phyloP scores from a whole-genome alignment of 2,113 vertebrate species.

The Eolophus roseicapilla region DNA sequence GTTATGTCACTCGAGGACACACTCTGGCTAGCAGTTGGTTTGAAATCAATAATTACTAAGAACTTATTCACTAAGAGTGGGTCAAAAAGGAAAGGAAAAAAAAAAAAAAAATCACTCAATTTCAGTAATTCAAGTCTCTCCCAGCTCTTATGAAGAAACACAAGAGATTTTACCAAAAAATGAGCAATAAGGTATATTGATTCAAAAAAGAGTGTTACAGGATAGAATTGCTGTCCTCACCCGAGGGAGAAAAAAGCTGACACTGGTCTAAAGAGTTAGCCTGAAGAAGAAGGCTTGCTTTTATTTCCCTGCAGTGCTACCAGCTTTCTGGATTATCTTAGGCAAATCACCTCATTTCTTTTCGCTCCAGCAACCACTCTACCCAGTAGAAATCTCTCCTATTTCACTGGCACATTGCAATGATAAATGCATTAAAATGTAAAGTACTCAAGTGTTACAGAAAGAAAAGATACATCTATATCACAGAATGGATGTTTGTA shows the following conservation, averaged over 20 bases:
- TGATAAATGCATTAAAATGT: neutral
- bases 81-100: neutral
- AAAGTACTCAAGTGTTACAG: neutral
- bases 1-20: neutral
- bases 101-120: neutral
- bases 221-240: neutral
- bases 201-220: neutral
- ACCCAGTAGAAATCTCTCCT: neutral
- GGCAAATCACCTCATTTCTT: neutral
- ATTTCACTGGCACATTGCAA: neutral
- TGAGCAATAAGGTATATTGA: neutral
- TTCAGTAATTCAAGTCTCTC: constrained; percentile 19
- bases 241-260: neutral
- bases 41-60: neutral
- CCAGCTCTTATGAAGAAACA: constrained; percentile 44
- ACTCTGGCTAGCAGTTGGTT: neutral
- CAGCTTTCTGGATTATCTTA: neutral
- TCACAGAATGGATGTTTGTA: neutral
- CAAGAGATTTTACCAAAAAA: constrained; percentile 42
- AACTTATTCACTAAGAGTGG: neutral
- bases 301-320: neutral
- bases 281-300: neutral
- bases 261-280: neutral
- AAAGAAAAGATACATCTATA: neutral
- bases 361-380: neutral